Evolutionary conservation across 1,140 invertebrate species (phyloP).

Genomic region (Brachionus calyciflorus): DNA sequence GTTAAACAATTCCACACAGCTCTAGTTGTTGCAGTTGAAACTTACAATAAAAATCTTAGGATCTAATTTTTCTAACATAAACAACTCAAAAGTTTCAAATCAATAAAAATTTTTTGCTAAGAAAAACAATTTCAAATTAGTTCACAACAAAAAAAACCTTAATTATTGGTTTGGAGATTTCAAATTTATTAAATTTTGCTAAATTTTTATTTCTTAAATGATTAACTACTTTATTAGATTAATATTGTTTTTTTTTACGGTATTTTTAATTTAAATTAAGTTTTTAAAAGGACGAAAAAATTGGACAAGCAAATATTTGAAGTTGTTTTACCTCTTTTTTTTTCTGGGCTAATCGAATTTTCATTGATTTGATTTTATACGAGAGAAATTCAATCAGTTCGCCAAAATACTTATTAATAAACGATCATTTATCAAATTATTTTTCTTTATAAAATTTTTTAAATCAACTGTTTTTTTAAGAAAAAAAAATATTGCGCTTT

Average conservation of each 20-base stretch:
- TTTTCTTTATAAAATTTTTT: neutral
- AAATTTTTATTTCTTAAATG: no score
- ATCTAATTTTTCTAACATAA: constrained; percentile 10
- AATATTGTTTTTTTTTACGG: constrained; percentile 13
- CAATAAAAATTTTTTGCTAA: neutral
- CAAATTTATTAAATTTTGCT: neutral
- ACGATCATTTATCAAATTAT: constrained; percentile 8
- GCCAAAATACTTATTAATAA: constrained; percentile 4
- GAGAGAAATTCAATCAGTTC: constrained; percentile 34
- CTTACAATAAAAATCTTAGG: neutral
- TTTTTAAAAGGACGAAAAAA: neutral
- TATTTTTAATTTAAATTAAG: neutral
- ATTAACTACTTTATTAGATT: constrained; percentile 44
- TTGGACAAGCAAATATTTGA: constrained; percentile 44
- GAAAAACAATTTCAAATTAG: constrained; percentile 13
- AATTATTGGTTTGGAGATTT: constrained; percentile 9
- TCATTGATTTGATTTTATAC: neutral
- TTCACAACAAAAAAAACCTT: neutral
- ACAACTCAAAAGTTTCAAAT: no score
- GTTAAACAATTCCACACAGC: neutral
- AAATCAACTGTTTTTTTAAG: no score
- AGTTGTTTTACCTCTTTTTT: constrained; percentile 11
- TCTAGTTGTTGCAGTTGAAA: constrained; percentile 34
- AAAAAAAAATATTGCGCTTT: neutral
- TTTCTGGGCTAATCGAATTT: constrained; percentile 27